phyloP scores from a whole-genome alignment of 2,797 vertebrate genomes.

The Phoebastria nigripes region DNA sequence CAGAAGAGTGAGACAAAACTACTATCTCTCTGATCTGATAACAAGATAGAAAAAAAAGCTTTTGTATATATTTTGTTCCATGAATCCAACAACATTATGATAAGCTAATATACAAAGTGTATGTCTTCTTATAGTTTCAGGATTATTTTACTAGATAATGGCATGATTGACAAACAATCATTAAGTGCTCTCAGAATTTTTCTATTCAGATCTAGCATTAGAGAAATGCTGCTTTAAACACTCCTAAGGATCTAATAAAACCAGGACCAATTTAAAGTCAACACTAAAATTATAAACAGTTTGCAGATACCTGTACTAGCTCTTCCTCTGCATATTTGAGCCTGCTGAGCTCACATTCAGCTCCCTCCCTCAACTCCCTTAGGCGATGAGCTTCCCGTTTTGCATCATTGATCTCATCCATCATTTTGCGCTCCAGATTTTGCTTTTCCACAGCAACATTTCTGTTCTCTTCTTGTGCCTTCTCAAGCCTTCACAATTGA shows the following conservation, averaged over 20 bases:
- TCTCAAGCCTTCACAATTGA: conserved; percentile 84
- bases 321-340: conserved; percentile 97
- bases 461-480: conserved; percentile 97
- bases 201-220: neutral
- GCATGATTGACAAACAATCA: neutral
- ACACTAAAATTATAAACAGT: neutral
- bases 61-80: neutral
- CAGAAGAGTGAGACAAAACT: neutral
- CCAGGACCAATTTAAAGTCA: neutral
- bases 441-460: conserved; percentile 97
- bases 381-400: conserved; percentile 93
- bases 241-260: neutral
- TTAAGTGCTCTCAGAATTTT: neutral
- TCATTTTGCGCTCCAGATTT: conserved; percentile 97
- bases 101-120: neutral
- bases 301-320: conserved; percentile 86
- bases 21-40: neutral
- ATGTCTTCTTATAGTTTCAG: neutral
- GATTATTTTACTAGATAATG: neutral
- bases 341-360: conserved; percentile 92
- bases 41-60: neutral
- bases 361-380: conserved; percentile 88
- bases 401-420: conserved; percentile 92
- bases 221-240: neutral
- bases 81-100: neutral